Evolutionary conservation across 2,888 invertebrate species (phyloP).

Genomic region (Volucella inflata): DNA sequence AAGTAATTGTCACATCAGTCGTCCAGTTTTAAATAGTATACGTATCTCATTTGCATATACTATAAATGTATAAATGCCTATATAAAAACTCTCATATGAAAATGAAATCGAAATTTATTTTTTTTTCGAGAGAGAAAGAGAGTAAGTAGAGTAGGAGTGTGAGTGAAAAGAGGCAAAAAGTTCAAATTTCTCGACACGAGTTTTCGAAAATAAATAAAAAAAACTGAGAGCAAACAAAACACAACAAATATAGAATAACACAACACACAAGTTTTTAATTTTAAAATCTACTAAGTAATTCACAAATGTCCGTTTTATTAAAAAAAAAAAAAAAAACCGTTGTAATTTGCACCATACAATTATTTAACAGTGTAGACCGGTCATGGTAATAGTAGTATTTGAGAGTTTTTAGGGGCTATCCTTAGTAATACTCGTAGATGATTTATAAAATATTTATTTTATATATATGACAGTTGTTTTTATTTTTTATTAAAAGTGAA

Average conservation of each 20-base stretch:
- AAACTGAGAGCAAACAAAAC: constrained; percentile 20
- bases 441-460: too few species aligned
- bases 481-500: constrained; percentile 55
- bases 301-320: neutral
- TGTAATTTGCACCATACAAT: neutral
- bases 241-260: neutral
- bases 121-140: constrained; percentile 18
- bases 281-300: neutral
- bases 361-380: constrained; percentile 10
- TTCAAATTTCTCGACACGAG: neutral
- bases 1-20: constrained; percentile 66
- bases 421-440: constrained; percentile 35
- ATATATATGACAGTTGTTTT: neutral
- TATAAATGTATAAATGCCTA: constrained; percentile 38
- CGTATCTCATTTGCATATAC: constrained; percentile 16
- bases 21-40: constrained; percentile 26
- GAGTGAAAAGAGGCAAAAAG: constrained; percentile 18
- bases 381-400: constrained; percentile 17
- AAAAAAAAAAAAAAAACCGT: constrained; percentile 1
- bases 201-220: constrained; percentile 1
- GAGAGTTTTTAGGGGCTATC: constrained; percentile 1
- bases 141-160: neutral
- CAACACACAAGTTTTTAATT: neutral
- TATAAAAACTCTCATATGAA: constrained; percentile 54
- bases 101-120: constrained; percentile 73